Evolutionary conservation across 2,113 vertebrate species (phyloP).

Genomic region (Manacus vitellinus): DNA sequence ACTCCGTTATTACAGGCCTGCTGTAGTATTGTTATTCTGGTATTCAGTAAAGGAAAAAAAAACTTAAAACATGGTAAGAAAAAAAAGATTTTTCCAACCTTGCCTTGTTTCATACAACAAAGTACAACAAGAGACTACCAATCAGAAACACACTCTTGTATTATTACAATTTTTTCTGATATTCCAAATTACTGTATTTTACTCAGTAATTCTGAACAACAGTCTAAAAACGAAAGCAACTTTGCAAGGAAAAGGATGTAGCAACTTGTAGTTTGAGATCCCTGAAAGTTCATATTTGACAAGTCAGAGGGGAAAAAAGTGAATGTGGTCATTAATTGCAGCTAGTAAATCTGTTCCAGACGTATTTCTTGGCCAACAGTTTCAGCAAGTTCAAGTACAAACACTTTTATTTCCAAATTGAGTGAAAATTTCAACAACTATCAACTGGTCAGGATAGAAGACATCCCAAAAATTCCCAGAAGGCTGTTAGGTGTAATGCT

Average conservation of each 20-base stretch:
- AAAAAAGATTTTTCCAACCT: not conserved
- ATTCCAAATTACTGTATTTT: not conserved
- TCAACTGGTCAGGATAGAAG: not conserved
- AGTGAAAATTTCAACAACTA: not conserved
- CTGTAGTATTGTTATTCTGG: not conserved
- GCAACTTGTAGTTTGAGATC: not conserved
- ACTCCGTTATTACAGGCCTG: not conserved
- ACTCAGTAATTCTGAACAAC: not conserved
- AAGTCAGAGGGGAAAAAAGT: not conserved
- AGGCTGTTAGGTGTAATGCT: not conserved
- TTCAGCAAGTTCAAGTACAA: not conserved
- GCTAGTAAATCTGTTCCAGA: not conserved
- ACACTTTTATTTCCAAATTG: not conserved
- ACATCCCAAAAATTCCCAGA: not conserved
- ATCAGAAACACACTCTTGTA: not conserved
- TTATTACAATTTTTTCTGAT: not conserved
- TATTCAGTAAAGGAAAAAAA: not conserved
- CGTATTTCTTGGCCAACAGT: not conserved
- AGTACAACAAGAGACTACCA: not conserved
- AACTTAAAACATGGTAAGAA: not conserved
- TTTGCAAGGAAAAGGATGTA: not conserved
- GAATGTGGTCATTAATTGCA: not conserved
- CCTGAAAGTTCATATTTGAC: not conserved
- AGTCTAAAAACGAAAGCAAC: not conserved
- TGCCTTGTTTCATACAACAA: not conserved